Percentiles rank a stretch among this genome's conserved stretches.
Evolutionary conservation across 1,140 invertebrate genomes (phyloP).

Genomic region (Triops cancriformis): DNA sequence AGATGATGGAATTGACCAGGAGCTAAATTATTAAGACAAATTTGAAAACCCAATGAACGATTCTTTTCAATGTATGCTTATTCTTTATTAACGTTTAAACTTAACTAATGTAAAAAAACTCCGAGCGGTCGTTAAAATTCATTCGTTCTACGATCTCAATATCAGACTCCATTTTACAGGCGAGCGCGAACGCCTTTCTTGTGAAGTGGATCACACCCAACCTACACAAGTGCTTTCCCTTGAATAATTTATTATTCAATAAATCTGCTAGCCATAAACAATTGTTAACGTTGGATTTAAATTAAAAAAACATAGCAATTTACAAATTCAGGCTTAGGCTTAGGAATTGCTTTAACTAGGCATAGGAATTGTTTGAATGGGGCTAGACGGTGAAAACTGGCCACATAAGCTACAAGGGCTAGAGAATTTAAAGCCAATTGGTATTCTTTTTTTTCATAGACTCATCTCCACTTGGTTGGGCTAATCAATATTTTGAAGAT

Average conservation of each 20-base stretch:
- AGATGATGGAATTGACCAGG: background rate
- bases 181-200: background rate
- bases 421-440: too few relatives aligned
- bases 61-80: background rate
- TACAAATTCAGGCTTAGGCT: too few relatives aligned
- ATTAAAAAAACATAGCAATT: too few relatives aligned
- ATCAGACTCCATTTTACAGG: background rate
- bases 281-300: background rate
- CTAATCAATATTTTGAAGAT: too few relatives aligned
- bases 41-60: background rate
- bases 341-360: too few relatives aligned
- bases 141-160: background rate
- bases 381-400: too few relatives aligned
- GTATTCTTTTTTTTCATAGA: too few relatives aligned
- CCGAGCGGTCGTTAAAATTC: background rate
- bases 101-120: background rate
- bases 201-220: background rate
- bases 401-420: too few relatives aligned
- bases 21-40: background rate
- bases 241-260: background rate
- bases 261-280: background rate
- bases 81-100: too few relatives aligned
- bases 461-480: too few relatives aligned
- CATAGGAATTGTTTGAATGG: too few relatives aligned
- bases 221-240: background rate